phyloP scores from a whole-genome alignment of 1,140 invertebrate species.

The Spodoptera litura region DNA sequence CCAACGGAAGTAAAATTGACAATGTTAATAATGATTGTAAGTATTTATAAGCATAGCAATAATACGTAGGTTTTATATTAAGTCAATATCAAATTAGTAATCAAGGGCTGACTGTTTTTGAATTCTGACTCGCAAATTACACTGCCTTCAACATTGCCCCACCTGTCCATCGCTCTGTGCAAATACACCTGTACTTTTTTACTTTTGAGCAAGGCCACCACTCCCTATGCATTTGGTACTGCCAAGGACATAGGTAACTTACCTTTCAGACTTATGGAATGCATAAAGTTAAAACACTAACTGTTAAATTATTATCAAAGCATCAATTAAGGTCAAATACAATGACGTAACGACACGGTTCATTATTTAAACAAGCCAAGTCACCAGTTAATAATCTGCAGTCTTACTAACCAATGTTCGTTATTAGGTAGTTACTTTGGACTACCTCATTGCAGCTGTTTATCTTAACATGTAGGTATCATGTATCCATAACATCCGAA shows the following conservation, averaged over 20 bases:
- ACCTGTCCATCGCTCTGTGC: constrained; percentile 1
- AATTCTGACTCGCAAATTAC: neutral
- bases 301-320: constrained; percentile 34
- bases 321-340: constrained; percentile 31
- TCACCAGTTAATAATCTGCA: constrained; percentile 11
- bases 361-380: neutral
- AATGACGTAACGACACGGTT: neutral
- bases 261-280: neutral
- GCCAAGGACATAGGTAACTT: neutral
- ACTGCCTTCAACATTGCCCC: neutral
- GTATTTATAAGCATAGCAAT: no score
- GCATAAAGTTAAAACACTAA: constrained; percentile 8
- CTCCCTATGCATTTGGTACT: no score
- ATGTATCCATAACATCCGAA: constrained; percentile 26
- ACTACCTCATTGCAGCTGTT: constrained; percentile 11
- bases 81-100: neutral
- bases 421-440: neutral
- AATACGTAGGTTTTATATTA: neutral
- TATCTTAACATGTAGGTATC: constrained; percentile 17
- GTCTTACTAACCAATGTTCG: constrained; percentile 8
- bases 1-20: no score
- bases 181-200: neutral
- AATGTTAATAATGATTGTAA: no score
- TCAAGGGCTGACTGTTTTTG: neutral
- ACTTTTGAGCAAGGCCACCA: no score